Conservation (phyloP, 2,797 vertebrate species). For the Otolemur crassicaudatus region DNA sequence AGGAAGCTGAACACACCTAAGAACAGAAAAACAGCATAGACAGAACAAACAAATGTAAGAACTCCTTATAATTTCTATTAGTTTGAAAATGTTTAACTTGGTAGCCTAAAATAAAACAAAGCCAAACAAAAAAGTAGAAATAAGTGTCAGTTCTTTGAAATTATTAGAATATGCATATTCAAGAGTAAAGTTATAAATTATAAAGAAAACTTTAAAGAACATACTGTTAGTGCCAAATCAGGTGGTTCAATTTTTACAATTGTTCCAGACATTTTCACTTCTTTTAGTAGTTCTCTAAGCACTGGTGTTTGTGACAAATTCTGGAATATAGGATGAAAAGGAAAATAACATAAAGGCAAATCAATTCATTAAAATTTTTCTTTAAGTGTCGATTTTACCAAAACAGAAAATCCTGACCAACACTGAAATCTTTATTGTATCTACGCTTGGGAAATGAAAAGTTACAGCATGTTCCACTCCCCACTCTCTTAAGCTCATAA, state of each 20-base stretch:
- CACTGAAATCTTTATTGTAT: neutral
- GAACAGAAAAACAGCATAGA: neutral
- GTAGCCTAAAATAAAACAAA: slow-evolving; percentile 2
- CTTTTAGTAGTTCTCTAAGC: slow-evolving; percentile 92
- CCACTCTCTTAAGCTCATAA: fast-evolving
- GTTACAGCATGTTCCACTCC: neutral
- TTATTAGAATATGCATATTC: slow-evolving; percentile 24
- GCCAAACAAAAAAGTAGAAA: neutral
- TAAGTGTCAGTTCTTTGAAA: slow-evolving; percentile 9
- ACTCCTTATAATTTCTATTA: neutral
- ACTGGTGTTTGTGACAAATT: slow-evolving; percentile 96
- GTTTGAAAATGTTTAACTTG: slow-evolving; percentile 24
- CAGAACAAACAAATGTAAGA: neutral
- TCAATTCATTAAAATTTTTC: slow-evolving; percentile 7
- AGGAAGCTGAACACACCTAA: neutral
- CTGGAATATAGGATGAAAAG: slow-evolving; percentile 83
- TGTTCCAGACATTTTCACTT: slow-evolving; percentile 90
- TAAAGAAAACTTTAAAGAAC: slow-evolving; percentile 64
- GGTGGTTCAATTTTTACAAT: slow-evolving; percentile 89
- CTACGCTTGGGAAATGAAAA: neutral
- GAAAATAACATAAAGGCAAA: slow-evolving; percentile 22
- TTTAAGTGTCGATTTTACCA: neutral
- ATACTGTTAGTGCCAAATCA: slow-evolving; percentile 86
- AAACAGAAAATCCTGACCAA: slow-evolving; percentile 18
- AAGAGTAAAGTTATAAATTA: slow-evolving; percentile 9